Evolutionary conservation across 2,797 vertebrate genomes (phyloP).

Genomic region (Lophotriccus pileatus): DNA sequence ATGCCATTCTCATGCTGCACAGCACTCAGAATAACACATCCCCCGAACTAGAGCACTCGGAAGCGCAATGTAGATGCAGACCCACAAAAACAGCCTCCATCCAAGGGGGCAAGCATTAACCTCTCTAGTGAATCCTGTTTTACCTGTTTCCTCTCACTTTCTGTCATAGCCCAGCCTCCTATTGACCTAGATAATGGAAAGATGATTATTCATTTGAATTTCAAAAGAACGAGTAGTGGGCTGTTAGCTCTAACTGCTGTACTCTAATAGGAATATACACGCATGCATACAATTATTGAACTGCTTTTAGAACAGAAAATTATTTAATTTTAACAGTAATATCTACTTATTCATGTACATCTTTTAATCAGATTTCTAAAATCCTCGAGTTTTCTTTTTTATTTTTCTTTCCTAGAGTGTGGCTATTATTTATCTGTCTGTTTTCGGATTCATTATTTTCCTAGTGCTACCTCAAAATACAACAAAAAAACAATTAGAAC

Average conservation of each 20-base stretch:
- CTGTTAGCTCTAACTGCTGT: background rate
- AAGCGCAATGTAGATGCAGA: background rate
- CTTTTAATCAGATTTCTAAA: background rate
- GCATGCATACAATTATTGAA: background rate
- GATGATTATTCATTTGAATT: conserved; percentile 54
- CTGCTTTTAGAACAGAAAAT: background rate
- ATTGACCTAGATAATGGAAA: conserved; percentile 42
- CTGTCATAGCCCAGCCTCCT: background rate
- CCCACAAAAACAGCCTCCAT: background rate
- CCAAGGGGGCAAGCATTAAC: background rate
- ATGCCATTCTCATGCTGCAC: background rate
- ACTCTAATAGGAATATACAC: background rate
- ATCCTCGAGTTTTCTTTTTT: background rate
- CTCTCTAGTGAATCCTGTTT: background rate
- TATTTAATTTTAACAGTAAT: background rate
- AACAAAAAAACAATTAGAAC: background rate
- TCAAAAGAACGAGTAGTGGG: background rate
- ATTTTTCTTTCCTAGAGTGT: background rate
- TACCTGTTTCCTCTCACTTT: conserved; percentile 13
- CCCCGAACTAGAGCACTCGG: accelerated
- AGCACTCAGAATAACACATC: background rate
- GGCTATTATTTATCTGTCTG: background rate
- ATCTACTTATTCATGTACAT: background rate
- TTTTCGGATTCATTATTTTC: background rate
- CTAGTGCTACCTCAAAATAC: background rate